phyloP scores from a whole-genome alignment of 2,113 vertebrate genomes.

The Pleuronectes platessa region DNA sequence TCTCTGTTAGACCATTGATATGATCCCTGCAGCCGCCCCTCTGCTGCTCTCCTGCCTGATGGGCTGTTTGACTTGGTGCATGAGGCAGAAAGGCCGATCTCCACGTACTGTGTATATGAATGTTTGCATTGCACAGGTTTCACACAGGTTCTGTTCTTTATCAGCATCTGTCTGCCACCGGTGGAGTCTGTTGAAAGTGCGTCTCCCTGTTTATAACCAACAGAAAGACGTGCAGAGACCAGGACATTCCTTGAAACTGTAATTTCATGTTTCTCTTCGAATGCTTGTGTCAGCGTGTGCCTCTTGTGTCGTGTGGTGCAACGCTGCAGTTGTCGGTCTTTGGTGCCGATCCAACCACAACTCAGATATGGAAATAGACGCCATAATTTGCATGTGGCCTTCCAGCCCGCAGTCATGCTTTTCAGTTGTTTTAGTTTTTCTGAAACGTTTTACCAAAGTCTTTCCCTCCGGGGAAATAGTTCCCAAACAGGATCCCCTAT shows the following conservation, averaged over 20 bases:
- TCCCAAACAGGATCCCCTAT: slow-evolving; percentile 27
- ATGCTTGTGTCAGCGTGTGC: slow-evolving; percentile 32
- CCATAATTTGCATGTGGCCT: slow-evolving; percentile 54
- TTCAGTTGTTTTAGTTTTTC: slow-evolving; percentile 24
- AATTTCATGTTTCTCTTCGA: slow-evolving; percentile 43
- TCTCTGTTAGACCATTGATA: slow-evolving; percentile 37
- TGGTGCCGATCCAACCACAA: slow-evolving; percentile 34
- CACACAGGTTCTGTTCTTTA: no score
- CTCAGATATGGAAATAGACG: slow-evolving; percentile 68
- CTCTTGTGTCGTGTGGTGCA: slow-evolving; percentile 21
- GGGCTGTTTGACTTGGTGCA: slow-evolving; percentile 39
- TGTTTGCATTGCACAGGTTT: not conserved
- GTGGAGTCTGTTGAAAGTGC: not conserved
- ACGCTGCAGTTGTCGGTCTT: slow-evolving; percentile 17
- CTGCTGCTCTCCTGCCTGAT: slow-evolving; percentile 5
- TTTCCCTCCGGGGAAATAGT: slow-evolving; percentile 25
- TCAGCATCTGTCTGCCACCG: not conserved
- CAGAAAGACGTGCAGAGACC: slow-evolving; percentile 1
- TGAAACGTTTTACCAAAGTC: slow-evolving; percentile 34
- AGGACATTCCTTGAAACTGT: not conserved
- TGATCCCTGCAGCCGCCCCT: not conserved
- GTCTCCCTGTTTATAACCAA: not conserved
- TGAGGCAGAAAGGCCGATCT: slow-evolving; percentile 1
- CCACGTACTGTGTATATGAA: not conserved
- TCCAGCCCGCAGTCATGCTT: slow-evolving; percentile 48